These are phyloP conservation scores for Oncorhynchus nerka DNA, from an alignment of 2,113 vertebrate genomes.

Conservation along the genomic window DNA sequence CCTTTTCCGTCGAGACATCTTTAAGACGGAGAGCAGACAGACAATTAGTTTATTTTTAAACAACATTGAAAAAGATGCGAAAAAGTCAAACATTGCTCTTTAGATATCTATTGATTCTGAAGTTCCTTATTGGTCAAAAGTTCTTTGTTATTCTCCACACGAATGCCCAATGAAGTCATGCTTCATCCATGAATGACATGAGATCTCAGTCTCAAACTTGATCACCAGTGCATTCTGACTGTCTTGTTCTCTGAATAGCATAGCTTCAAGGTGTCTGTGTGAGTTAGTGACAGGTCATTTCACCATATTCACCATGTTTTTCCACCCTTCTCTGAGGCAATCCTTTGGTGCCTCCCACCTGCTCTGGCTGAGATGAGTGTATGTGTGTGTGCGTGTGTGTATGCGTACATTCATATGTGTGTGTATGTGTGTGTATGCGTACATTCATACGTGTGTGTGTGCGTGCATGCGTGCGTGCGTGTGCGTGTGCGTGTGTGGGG, in stretches of 20 bases:
- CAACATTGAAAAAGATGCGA: constrained; percentile 5
- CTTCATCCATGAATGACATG: not conserved
- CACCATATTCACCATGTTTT: constrained; percentile 14
- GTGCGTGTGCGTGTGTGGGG: not conserved
- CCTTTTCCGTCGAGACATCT: constrained; percentile 28
- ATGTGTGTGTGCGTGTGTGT: not conserved
- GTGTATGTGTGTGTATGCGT: not conserved
- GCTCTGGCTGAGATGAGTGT: constrained; percentile 34
- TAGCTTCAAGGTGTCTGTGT: not conserved
- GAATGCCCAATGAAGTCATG: not conserved
- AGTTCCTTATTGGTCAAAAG: too few relatives aligned
- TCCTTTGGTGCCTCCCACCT: constrained; percentile 1
- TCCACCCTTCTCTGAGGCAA: constrained; percentile 14
- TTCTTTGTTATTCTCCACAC: constrained; percentile 11
- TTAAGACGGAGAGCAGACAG: not conserved
- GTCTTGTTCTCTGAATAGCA: constrained; percentile 4
- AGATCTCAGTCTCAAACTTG: not conserved
- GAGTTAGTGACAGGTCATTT: constrained; percentile 13
- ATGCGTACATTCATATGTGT: not conserved
- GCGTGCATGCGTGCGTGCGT: not conserved
- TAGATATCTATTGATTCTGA: constrained; percentile 10
- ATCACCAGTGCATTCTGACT: not conserved
- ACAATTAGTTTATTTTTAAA: not conserved
- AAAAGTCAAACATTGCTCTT: constrained; percentile 1
- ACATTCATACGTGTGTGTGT: not conserved